phyloP scores from a whole-genome alignment of 2,888 invertebrate species.

The Polyommatus icarus region DNA sequence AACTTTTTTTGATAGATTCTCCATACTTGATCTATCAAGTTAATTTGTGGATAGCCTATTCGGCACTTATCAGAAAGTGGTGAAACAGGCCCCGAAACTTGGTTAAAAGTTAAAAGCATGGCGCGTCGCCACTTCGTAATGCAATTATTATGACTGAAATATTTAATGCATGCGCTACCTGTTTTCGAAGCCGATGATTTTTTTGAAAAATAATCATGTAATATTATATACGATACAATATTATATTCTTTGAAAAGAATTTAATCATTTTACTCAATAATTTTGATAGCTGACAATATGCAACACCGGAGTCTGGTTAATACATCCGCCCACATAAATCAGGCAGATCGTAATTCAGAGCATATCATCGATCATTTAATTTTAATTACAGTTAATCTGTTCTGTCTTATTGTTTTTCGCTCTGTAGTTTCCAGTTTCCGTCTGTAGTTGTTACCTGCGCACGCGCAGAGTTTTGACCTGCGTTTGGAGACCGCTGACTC shows the following conservation, averaged over 20 bases:
- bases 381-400: neutral
- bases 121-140: neutral
- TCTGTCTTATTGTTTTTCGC: neutral
- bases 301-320: neutral
- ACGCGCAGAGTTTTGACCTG: conserved; percentile 18
- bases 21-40: too few species aligned
- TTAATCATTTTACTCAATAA: neutral
- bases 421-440: neutral
- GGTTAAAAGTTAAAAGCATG: neutral
- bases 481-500: neutral
- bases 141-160: neutral
- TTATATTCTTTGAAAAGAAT: too few species aligned
- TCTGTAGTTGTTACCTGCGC: neutral
- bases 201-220: too few species aligned
- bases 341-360: neutral
- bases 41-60: too few species aligned
- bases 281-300: neutral
- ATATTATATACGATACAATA: too few species aligned
- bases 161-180: too few species aligned
- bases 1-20: too few species aligned
- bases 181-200: too few species aligned
- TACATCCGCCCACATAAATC: neutral
- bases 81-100: too few species aligned
- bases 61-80: too few species aligned
- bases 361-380: neutral